Percentiles rank a stretch among this genome's conserved stretches.
Evolutionary conservation across 2,797 vertebrate species (phyloP).

Genomic region (Phyllotis vaccarum): DNA sequence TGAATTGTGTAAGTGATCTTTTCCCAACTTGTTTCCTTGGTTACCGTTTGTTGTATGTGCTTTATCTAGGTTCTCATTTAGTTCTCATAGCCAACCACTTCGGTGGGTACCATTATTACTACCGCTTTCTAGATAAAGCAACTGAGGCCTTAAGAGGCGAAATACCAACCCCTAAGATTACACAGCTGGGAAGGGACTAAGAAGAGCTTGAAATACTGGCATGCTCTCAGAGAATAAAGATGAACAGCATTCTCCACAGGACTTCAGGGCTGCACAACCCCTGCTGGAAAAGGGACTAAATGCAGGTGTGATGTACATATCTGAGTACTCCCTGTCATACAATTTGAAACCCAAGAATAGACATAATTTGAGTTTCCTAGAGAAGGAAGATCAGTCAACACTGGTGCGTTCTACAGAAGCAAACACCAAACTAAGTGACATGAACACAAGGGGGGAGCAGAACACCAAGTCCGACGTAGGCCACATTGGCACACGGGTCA

Average conservation of each 20-base stretch:
- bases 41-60: background rate
- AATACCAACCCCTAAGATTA: background rate
- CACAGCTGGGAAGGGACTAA: background rate
- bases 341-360: background rate
- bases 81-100: background rate
- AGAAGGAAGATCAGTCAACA: no score
- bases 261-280: no score
- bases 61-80: background rate
- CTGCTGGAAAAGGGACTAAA: background rate
- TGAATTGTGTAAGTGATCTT: background rate
- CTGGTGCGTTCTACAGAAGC: background rate
- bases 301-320: background rate
- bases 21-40: background rate
- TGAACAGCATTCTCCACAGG: background rate
- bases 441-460: no score
- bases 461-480: no score
- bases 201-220: background rate
- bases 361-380: background rate
- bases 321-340: background rate
- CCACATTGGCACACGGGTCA: background rate
- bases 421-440: background rate
- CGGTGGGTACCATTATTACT: background rate
- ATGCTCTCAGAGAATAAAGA: background rate
- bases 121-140: background rate
- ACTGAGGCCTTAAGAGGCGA: background rate